Percentiles rank a stretch among this genome's conserved stretches.
Conservation (phyloP, 1,140 invertebrate genomes). For the Pseudomyrmex cubaensis region DNA sequence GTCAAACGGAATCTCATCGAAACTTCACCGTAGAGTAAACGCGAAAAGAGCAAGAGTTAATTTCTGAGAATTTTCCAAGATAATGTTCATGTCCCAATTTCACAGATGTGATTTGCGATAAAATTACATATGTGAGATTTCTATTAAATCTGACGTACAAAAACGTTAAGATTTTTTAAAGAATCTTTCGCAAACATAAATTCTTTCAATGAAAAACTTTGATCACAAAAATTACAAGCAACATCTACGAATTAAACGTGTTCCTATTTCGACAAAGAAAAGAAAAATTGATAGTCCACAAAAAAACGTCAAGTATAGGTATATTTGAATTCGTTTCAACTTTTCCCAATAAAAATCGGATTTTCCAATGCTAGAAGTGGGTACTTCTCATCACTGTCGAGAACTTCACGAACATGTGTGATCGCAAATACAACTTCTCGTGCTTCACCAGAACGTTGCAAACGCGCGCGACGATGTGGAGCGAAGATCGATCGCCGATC, state of each 20-base stretch:
- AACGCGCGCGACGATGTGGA: background rate
- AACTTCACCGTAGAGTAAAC: constrained; percentile 24
- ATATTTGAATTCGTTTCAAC: too few relatives aligned
- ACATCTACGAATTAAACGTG: too few relatives aligned
- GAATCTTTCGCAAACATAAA: too few relatives aligned
- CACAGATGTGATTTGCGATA: background rate
- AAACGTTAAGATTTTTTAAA: background rate
- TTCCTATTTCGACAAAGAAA: too few relatives aligned
- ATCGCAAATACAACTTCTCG: constrained; percentile 6
- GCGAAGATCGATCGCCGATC: constrained; percentile 17
- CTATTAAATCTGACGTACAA: background rate
- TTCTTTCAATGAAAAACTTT: too few relatives aligned
- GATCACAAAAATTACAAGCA: too few relatives aligned
- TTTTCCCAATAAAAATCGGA: background rate
- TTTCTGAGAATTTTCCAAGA: background rate
- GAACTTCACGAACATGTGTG: background rate
- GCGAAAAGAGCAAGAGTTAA: constrained; percentile 40
- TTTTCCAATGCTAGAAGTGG: background rate
- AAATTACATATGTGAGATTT: constrained; percentile 2
- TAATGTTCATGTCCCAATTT: constrained; percentile 19
- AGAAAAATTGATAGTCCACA: too few relatives aligned
- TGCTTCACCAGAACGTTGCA: too few relatives aligned
- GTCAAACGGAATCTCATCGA: constrained; percentile 56
- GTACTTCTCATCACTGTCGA: background rate
- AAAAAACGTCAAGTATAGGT: too few relatives aligned